These are phyloP conservation scores for Gerris lacustris DNA, from an alignment of 2,888 invertebrate genomes.

Conservation along the genomic window DNA sequence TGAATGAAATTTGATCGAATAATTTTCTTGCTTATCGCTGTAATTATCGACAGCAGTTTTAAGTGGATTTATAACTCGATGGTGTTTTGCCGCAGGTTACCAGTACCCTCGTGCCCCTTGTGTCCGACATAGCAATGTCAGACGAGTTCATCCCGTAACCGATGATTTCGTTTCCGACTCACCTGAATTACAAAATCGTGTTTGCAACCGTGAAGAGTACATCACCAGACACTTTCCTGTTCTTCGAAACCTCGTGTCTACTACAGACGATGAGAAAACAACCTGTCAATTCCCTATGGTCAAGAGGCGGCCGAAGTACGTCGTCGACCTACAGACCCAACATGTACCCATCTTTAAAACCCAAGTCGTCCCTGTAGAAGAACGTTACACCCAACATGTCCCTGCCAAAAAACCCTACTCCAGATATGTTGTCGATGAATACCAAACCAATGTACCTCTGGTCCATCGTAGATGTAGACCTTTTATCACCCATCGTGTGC, in stretches of 20 bases:
- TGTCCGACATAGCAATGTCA: too few species aligned
- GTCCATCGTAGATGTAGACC: constrained; percentile 8
- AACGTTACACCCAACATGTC: constrained; percentile 14
- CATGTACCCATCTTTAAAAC: constrained; percentile 16
- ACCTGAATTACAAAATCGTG: too few species aligned
- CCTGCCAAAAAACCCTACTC: constrained; percentile 11
- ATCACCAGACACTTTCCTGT: background rate
- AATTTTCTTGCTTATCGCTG: too few species aligned
- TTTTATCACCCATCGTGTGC: constrained; percentile 16
- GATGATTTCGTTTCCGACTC: too few species aligned
- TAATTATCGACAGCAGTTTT: too few species aligned
- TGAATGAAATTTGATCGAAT: too few species aligned
- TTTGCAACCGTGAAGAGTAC: background rate
- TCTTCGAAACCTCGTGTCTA: too few species aligned
- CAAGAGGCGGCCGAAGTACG: background rate
- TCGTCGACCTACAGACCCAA: constrained; percentile 12
- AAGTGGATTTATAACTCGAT: too few species aligned
- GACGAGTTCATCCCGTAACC: too few species aligned
- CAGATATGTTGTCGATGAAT: constrained; percentile 10
- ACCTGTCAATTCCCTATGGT: background rate
- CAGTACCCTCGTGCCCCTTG: too few species aligned
- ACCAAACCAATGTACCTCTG: constrained; percentile 17
- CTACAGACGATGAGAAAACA: background rate
- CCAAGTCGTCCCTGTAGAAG: constrained; percentile 5
- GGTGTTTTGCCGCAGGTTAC: too few species aligned